Evolutionary conservation across 2,113 vertebrate species (phyloP).

Genomic region (Albula glossodonta): DNA sequence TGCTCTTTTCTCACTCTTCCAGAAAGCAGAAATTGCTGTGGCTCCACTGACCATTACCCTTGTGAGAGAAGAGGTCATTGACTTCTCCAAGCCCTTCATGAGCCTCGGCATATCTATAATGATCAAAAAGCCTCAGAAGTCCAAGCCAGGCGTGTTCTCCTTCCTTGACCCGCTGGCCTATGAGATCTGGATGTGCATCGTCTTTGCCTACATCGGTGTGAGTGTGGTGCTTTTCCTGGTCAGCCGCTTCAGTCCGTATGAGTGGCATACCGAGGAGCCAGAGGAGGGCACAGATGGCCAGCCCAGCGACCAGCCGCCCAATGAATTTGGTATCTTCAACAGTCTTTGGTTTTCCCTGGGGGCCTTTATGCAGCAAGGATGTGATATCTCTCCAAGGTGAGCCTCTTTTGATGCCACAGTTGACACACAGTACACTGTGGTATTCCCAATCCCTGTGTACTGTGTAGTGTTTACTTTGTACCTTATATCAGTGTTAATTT

Average conservation of each 20-base stretch:
- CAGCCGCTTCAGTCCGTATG: constrained; percentile 98
- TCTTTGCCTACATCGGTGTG: constrained; percentile 99
- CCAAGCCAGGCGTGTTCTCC: constrained; percentile 98
- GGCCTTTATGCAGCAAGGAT: constrained; percentile 99
- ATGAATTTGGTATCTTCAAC: constrained; percentile 99
- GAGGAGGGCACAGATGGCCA: constrained; percentile 93
- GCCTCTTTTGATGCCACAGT: constrained; percentile 26
- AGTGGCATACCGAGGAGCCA: constrained; percentile 98
- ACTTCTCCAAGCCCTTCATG: constrained; percentile 99
- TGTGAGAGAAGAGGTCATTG: constrained; percentile 99
- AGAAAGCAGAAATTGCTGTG: constrained; percentile 99
- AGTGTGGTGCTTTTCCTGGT: constrained; percentile 99
- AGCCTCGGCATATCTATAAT: constrained; percentile 99
- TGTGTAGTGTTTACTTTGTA: constrained; percentile 25
- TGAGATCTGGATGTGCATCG: constrained; percentile 99
- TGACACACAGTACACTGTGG: not conserved
- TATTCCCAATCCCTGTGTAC: not conserved
- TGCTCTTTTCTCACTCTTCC: constrained; percentile 31
- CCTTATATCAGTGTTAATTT: constrained; percentile 12
- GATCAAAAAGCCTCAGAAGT: constrained; percentile 99
- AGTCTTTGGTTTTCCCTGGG: constrained; percentile 99
- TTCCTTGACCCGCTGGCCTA: constrained; percentile 98
- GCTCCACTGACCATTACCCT: constrained; percentile 98
- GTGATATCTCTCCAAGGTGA: constrained; percentile 98
- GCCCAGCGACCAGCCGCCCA: constrained; percentile 97